Percentiles rank a stretch among this genome's conserved stretches.
Evolutionary conservation across 1,140 invertebrate species (phyloP).

Genomic region (Chionoecetes opilio): DNA sequence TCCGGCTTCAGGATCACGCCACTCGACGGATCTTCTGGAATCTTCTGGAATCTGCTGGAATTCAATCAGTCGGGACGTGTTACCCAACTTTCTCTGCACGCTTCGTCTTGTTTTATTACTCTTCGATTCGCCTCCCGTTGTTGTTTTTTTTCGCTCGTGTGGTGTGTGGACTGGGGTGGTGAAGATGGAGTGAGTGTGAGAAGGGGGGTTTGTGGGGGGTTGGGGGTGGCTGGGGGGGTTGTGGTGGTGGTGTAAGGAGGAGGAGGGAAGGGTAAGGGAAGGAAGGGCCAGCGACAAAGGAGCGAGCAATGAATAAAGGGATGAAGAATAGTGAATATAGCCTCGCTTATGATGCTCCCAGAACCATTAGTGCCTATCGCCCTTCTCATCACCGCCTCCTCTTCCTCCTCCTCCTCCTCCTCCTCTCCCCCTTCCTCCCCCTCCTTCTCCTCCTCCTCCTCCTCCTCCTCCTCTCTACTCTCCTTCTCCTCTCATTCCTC

Average conservation of each 20-base stretch:
- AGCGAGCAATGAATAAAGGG: constrained; percentile 47
- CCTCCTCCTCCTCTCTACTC: neutral
- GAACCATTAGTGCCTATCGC: constrained; percentile 66
- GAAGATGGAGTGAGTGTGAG: constrained; percentile 4
- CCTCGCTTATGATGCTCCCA: constrained; percentile 56
- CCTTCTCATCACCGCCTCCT: neutral
- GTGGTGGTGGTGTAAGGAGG: constrained; percentile 28
- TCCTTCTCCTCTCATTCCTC: neutral
- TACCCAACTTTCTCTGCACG: neutral
- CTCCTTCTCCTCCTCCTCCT: neutral
- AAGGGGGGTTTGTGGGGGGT: neutral
- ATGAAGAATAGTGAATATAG: constrained; percentile 49
- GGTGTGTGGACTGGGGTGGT: neutral
- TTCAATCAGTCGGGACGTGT: constrained; percentile 67
- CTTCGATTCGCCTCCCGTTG: neutral
- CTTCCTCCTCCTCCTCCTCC: neutral
- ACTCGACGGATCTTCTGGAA: constrained; percentile 67
- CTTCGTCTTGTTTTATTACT: constrained; percentile 12
- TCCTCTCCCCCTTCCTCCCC: neutral
- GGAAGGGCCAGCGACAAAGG: neutral
- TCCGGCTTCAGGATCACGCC: constrained; percentile 65
- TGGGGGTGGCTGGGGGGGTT: neutral
- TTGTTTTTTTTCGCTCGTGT: neutral
- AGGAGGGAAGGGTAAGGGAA: neutral
- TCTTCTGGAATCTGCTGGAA: constrained; percentile 69